These are phyloP conservation scores for Helicoverpa assulta DNA, from an alignment of 2,888 invertebrate species.

Conservation along the genomic window DNA sequence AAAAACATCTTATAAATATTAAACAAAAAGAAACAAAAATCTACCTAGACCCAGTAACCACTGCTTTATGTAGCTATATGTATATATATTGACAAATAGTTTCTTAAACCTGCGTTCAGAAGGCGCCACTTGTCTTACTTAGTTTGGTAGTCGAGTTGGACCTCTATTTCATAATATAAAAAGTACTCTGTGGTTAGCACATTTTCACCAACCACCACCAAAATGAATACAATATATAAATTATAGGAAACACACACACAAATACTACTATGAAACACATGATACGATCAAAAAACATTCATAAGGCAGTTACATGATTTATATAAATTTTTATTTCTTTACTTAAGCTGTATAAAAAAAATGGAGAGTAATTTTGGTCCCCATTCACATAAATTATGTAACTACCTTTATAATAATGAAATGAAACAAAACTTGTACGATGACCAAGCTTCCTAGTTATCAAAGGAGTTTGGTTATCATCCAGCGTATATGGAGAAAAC, in stretches of 20 bases:
- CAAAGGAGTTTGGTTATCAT: slow-evolving; percentile 27
- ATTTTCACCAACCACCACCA: slow-evolving; percentile 91
- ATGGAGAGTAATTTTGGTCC: too few relatives aligned
- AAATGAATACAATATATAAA: slow-evolving; percentile 64
- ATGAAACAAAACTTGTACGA: slow-evolving; percentile 43
- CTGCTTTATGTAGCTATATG: too few relatives aligned
- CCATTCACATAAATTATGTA: slow-evolving; percentile 33
- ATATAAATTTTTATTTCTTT: background rate
- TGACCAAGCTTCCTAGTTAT: slow-evolving; percentile 20
- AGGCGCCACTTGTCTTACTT: too few relatives aligned
- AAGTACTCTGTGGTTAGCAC: too few relatives aligned
- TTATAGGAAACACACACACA: slow-evolving; percentile 50
- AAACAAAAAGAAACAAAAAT: too few relatives aligned
- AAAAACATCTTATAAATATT: too few relatives aligned
- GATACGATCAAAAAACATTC: slow-evolving; percentile 48
- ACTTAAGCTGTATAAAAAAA: background rate
- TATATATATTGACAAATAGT: too few relatives aligned
- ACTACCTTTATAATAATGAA: slow-evolving; percentile 34
- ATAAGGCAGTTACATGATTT: slow-evolving; percentile 33
- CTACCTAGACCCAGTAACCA: too few relatives aligned
- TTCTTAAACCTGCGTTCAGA: too few relatives aligned
- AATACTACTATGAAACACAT: slow-evolving; percentile 57
- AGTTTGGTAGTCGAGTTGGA: too few relatives aligned
- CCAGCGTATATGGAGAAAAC: slow-evolving; percentile 49
- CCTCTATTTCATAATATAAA: too few relatives aligned